Evolutionary conservation across 2,888 invertebrate species (phyloP).

Genomic region (Chaetogeoica ovagalla): DNA sequence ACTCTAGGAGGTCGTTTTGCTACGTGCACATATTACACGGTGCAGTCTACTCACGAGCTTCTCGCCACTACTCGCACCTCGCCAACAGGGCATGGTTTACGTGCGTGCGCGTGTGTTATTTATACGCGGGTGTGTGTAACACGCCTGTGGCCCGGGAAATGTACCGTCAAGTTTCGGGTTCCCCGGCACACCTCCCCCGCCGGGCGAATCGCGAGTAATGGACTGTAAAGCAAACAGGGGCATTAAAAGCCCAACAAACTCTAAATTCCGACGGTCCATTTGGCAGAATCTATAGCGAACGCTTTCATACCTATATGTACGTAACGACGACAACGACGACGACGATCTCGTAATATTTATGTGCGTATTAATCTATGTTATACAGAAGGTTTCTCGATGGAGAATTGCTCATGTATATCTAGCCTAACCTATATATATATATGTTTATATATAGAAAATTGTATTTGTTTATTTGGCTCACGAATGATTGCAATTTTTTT

Average conservation of each 20-base stretch:
- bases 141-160: neutral
- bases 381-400: too few species aligned
- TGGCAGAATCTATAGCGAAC: conserved; percentile 50
- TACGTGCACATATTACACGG: conserved; percentile 7
- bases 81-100: neutral
- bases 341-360: neutral
- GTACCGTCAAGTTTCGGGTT: conserved; percentile 42
- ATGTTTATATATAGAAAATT: too few species aligned
- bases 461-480: too few species aligned
- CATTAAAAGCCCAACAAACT: conserved; percentile 48
- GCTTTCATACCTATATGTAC: neutral
- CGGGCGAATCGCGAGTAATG: conserved; percentile 26
- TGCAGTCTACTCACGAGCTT: neutral
- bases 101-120: neutral
- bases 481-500: too few species aligned
- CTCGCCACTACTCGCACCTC: neutral
- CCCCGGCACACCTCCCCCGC: neutral
- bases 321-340: conserved; percentile 9
- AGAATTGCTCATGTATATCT: too few species aligned
- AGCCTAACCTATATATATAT: too few species aligned
- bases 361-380: neutral
- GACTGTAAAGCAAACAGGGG: conserved; percentile 49
- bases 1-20: conserved; percentile 14
- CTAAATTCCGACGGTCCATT: conserved; percentile 48
- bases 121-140: neutral